These are phyloP conservation scores for Xylota sylvarum DNA, from an alignment of 2,888 invertebrate species.

Conservation along the genomic window DNA sequence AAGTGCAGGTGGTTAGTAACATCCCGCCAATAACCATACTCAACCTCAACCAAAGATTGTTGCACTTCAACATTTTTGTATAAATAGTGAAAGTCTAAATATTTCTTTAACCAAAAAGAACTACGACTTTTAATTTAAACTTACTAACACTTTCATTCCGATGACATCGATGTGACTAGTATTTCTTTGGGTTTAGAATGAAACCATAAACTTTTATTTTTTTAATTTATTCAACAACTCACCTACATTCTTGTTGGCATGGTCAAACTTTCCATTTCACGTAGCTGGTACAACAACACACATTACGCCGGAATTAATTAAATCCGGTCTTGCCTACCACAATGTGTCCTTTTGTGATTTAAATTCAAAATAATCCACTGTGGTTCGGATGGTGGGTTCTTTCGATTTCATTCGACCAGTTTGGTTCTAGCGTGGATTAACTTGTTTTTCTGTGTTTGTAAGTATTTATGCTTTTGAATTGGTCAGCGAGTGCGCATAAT, in stretches of 20 bases:
- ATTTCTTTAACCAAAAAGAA: not conserved
- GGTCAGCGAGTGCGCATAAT: not conserved
- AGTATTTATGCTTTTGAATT: not conserved
- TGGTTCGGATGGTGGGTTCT: conserved; percentile 21
- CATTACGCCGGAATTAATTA: conserved; percentile 65
- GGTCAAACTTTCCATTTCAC: conserved; percentile 66
- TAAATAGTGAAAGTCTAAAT: conserved; percentile 31
- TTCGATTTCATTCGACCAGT: conserved; percentile 39
- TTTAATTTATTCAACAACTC: conserved; percentile 65
- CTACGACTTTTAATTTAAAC: not conserved
- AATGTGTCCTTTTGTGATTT: conserved; percentile 43
- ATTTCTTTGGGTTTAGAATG: conserved; percentile 19
- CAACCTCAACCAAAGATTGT: not conserved
- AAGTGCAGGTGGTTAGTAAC: too few species aligned
- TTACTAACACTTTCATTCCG: conserved; percentile 58
- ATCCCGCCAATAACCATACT: not conserved
- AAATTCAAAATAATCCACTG: conserved; percentile 11
- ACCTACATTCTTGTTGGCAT: conserved; percentile 55
- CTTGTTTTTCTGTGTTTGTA: not conserved
- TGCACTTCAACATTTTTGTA: conserved; percentile 19
- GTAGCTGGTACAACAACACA: conserved; percentile 40
- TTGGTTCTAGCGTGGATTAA: not conserved
- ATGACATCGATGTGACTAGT: conserved; percentile 36
- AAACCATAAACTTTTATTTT: not conserved
- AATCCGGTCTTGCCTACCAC: conserved; percentile 51